phyloP scores from a whole-genome alignment of 2,113 vertebrate genomes.

The Lathamus discolor region DNA sequence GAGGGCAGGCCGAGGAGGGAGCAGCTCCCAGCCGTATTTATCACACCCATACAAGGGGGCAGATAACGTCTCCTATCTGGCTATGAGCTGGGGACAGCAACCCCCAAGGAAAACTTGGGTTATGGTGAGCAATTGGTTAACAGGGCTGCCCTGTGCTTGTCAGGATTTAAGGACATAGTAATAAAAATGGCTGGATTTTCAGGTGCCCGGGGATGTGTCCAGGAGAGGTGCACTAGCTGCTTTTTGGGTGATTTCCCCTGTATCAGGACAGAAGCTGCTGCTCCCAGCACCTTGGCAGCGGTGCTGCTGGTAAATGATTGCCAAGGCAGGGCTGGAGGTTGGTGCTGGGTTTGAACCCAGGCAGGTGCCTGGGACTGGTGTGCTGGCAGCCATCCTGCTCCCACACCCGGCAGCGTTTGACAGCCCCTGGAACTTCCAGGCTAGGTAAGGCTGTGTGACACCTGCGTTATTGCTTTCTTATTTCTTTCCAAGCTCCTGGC shows the following conservation, averaged over 20 bases:
- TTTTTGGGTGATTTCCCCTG: not conserved
- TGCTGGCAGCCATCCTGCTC: not conserved
- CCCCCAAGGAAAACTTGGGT: not conserved
- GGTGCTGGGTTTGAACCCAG: not conserved
- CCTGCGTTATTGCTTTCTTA: not conserved
- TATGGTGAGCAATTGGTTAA: rapidly evolving
- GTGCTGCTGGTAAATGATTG: constrained; percentile 45
- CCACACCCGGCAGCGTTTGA: rapidly evolving
- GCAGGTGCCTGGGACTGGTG: not conserved
- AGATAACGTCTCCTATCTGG: not conserved
- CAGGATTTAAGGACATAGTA: not conserved
- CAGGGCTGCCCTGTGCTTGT: rapidly evolving
- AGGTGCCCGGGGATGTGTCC: not conserved
- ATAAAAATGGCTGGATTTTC: not conserved
- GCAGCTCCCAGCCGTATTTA: not conserved
- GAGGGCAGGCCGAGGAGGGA: not conserved
- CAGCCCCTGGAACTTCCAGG: not conserved
- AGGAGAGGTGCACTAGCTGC: not conserved
- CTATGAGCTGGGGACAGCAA: rapidly evolving
- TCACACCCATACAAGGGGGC: not conserved
- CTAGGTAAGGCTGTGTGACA: not conserved
- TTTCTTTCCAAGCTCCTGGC: not conserved
- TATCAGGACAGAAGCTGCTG: rapidly evolving
- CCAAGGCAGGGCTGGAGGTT: not conserved
- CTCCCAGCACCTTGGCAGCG: not conserved